phyloP scores from a whole-genome alignment of 2,888 invertebrate species.

The Bhutanitis thaidina region DNA sequence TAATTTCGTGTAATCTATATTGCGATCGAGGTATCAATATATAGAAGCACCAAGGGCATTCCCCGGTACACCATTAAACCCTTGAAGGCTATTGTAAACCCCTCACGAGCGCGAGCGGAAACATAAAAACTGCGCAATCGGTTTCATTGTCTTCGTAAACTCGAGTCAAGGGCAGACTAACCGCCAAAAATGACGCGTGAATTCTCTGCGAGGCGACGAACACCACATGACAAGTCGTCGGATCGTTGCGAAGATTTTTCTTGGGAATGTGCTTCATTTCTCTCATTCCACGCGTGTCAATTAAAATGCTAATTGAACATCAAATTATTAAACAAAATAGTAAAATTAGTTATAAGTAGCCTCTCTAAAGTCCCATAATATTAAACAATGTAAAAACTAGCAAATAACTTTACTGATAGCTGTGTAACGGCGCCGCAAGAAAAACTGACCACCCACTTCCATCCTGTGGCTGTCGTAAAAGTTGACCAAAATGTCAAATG shows the following conservation, averaged over 20 bases:
- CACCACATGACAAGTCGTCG: neutral
- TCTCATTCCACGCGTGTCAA: no score
- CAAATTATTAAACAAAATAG: no score
- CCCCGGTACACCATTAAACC: constrained; percentile 4
- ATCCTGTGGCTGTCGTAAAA: no score
- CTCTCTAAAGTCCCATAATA: no score
- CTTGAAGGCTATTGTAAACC: constrained; percentile 23
- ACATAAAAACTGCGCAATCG: constrained; percentile 30
- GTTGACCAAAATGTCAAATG: no score
- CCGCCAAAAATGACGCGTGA: constrained; percentile 20
- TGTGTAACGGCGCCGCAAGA: no score
- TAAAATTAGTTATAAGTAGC: no score
- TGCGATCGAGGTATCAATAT: constrained; percentile 12
- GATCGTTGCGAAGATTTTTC: constrained; percentile 2
- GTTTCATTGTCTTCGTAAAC: constrained; percentile 25
- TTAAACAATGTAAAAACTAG: no score
- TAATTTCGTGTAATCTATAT: constrained; percentile 10
- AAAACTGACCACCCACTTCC: no score
- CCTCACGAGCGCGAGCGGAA: constrained; percentile 28
- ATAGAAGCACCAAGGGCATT: constrained; percentile 3
- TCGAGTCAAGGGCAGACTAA: constrained; percentile 22
- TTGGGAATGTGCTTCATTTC: neutral
- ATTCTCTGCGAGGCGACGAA: neutral
- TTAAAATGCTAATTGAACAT: no score
- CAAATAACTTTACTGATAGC: no score